These are phyloP conservation scores for Calidris pygmaea DNA, from an alignment of 2,113 vertebrate genomes.

Conservation along the genomic window DNA sequence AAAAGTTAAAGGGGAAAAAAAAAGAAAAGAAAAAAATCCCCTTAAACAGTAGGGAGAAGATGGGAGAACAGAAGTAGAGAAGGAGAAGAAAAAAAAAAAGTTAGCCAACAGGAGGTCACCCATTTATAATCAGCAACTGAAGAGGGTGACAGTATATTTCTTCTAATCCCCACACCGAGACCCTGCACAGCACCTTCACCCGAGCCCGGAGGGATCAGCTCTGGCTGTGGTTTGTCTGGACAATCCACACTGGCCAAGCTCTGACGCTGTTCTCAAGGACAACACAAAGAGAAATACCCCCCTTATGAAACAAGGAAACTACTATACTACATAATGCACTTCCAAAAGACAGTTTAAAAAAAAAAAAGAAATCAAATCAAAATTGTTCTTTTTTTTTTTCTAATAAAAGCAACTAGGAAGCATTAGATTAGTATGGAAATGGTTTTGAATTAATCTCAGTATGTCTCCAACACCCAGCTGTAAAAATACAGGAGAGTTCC, in stretches of 20 bases:
- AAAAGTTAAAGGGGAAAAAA: neutral
- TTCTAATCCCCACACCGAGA: neutral
- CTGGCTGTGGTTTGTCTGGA: accelerated
- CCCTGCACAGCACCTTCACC: neutral
- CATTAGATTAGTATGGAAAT: neutral
- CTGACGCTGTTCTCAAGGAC: neutral
- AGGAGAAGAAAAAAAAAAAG: neutral
- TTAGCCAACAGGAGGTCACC: accelerated
- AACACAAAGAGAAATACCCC: neutral
- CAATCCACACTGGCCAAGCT: neutral
- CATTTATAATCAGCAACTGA: neutral
- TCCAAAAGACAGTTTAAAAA: neutral
- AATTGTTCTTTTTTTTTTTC: neutral
- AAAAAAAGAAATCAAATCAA: neutral
- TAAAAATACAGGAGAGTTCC: conserved; percentile 19
- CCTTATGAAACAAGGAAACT: neutral
- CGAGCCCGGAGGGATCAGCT: accelerated
- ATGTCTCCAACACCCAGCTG: conserved; percentile 17
- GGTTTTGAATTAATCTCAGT: neutral
- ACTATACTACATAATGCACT: neutral
- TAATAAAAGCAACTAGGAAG: neutral
- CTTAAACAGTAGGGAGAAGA: neutral
- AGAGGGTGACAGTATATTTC: neutral
- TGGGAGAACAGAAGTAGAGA: neutral
- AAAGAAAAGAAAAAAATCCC: neutral